Percentiles rank a stretch among this genome's conserved stretches.
Conservation (phyloP, 2,888 invertebrate species). For the Melanotus villosus region DNA sequence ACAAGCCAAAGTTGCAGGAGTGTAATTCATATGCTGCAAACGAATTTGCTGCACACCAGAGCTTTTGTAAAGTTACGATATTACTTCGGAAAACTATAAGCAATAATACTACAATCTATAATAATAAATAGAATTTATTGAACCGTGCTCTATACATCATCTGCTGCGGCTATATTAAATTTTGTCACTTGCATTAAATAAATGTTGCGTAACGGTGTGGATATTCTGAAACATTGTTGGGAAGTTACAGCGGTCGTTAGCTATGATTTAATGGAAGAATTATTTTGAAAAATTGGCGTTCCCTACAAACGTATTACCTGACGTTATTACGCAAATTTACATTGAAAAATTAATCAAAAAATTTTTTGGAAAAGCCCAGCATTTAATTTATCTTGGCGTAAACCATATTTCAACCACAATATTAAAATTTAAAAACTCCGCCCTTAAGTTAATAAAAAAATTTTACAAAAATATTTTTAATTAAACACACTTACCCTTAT, state of each 20-base stretch:
- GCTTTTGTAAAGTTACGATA: slow-evolving; percentile 31
- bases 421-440: no score
- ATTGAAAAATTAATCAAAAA: no score
- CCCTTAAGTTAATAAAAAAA: no score
- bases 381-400: no score
- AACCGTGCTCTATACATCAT: slow-evolving; percentile 30
- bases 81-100: slow-evolving; percentile 43
- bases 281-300: slow-evolving; percentile 10
- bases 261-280: slow-evolving; percentile 15
- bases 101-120: slow-evolving; percentile 38
- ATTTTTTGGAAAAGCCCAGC: no score
- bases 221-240: not conserved
- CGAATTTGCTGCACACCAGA: slow-evolving; percentile 26
- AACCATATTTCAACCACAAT: no score
- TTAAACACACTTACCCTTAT: slow-evolving; percentile 2
- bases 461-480: no score
- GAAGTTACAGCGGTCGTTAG: slow-evolving; percentile 14
- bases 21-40: slow-evolving; percentile 34
- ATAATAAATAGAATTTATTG: slow-evolving; percentile 44
- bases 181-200: slow-evolving; percentile 31
- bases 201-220: slow-evolving; percentile 18
- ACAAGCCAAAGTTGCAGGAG: slow-evolving; percentile 17
- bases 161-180: slow-evolving; percentile 32
- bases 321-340: slow-evolving; percentile 6
- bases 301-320: not conserved